Evolutionary conservation across 2,888 invertebrate species (phyloP).

Genomic region (Lomographa bimaculata): DNA sequence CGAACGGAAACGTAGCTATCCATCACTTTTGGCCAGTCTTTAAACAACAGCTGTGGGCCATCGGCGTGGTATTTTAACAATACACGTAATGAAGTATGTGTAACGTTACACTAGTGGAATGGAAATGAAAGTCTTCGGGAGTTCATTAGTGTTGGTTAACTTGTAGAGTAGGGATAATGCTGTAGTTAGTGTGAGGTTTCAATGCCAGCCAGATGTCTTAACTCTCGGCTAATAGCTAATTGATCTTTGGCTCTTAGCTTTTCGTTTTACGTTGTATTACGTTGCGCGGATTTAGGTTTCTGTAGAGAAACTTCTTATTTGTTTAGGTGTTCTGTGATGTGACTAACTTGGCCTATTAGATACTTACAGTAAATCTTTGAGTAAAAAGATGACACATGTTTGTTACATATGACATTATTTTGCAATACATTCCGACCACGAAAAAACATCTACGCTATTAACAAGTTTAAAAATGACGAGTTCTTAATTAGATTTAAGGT

Average conservation of each 20-base stretch:
- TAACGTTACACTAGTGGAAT: constrained; percentile 35
- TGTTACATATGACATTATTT: no score
- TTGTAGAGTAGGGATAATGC: constrained; percentile 26
- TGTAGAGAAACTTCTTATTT: no score
- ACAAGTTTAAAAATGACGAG: no score
- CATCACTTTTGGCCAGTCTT: constrained; percentile 66
- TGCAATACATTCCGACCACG: no score
- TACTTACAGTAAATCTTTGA: no score
- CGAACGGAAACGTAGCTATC: constrained; percentile 64
- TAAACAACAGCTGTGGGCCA: constrained; percentile 51
- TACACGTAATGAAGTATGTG: constrained; percentile 44
- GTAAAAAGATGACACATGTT: no score
- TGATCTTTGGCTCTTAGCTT: constrained; percentile 20
- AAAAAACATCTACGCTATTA: no score
- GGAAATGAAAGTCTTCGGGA: constrained; percentile 28
- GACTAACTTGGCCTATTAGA: no score
- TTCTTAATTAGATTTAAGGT: no score
- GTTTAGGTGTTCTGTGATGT: no score
- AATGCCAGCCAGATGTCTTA: constrained; percentile 23
- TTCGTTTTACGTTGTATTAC: constrained; percentile 17
- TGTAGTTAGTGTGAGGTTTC: constrained; percentile 26
- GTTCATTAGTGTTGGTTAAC: constrained; percentile 29
- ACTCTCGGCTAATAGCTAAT: constrained; percentile 20
- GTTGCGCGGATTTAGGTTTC: no score
- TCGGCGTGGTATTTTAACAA: constrained; percentile 41